Evolutionary conservation across 2,888 invertebrate genomes (phyloP), one percentile per base, ranked within the genome.

Genomic region (Geophilus truncorum): DNA sequence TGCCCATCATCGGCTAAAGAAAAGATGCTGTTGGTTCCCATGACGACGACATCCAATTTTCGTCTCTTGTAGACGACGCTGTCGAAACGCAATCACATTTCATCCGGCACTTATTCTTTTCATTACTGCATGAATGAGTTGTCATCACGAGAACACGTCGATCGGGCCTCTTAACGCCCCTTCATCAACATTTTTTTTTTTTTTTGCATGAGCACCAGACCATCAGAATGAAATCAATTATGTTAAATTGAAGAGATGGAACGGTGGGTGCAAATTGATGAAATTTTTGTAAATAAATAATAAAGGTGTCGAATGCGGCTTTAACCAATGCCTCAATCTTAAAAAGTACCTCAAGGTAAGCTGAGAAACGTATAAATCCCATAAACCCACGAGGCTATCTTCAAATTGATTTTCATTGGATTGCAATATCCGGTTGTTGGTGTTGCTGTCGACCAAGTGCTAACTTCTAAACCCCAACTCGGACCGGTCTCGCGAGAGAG

Each of bases 341-440:
- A n/a, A n/a, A n/a, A n/a, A n/a, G n/a, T n/a, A n/a, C n/a, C n/a
- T n/a, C n/a, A n/a, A 40, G 12, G 1, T 10, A 40, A 40, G 40
- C 15, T 40, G 4, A 40, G 40, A 40, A 40, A 40, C n/a, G 40
- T 40, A n/a, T n/a, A 40, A 40, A 40, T 40, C 40, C 40, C 40
- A 40, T n/a, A 40, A 12, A n/a, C 40, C 40, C 40, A 62, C 18
- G 57, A 23, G 57, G 57, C 57, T 18, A 51, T 70, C 15, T 70
- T 25, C 70, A 70, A 70, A 70, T 70, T 70, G 70, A 70, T 70
- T 70, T 70, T 70, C 28, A 70, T 28, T 70, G 28, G 70, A 70
- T 25, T 23, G 70, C 70, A 70, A 70, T 70, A 70, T 70, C 70
- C 70, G 70, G 70, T 10, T 12, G 25, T 70, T 70, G 57, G 57